phyloP scores from a whole-genome alignment of 2,888 invertebrate genomes.

The Drosophila putrida region DNA sequence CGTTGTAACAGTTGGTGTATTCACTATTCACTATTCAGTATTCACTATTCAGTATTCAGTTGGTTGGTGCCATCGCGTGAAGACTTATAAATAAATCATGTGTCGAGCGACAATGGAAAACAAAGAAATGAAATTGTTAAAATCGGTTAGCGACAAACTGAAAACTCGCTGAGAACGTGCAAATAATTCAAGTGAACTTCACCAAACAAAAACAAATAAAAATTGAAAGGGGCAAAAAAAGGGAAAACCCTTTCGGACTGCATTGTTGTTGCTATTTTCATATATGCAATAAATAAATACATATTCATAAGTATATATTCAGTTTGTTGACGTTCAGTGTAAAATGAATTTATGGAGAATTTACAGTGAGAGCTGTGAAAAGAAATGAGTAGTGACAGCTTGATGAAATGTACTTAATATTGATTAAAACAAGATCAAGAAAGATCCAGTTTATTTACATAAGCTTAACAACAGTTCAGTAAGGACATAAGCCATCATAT shows the following conservation, averaged over 20 bases:
- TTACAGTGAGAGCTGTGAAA: slow-evolving; percentile 36
- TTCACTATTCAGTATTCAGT: slow-evolving; percentile 38
- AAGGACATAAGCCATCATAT: slow-evolving; percentile 6
- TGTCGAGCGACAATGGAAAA: slow-evolving; percentile 52
- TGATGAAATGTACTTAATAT: slow-evolving; percentile 15
- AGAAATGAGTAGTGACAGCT: slow-evolving; percentile 3
- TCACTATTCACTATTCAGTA: slow-evolving; percentile 36
- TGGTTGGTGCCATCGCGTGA: slow-evolving; percentile 55
- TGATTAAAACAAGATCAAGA: slow-evolving; percentile 5
- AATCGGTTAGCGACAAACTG: slow-evolving; percentile 37
- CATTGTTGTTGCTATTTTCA: slow-evolving; percentile 22
- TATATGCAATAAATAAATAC: slow-evolving; percentile 35
- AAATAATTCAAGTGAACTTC: slow-evolving; percentile 47
- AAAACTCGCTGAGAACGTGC: slow-evolving; percentile 42
- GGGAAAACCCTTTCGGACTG: neutral
- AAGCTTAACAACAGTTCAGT: slow-evolving; percentile 4
- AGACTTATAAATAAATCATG: slow-evolving; percentile 71
- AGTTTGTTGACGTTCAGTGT: slow-evolving; percentile 13
- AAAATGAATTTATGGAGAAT: slow-evolving; percentile 39
- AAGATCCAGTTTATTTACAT: slow-evolving; percentile 7
- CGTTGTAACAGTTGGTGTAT: neutral
- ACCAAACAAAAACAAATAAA: neutral
- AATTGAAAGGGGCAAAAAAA: slow-evolving; percentile 2
- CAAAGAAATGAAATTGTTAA: slow-evolving; percentile 30
- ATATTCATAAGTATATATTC: slow-evolving; percentile 28